Base-by-base conservation (phyloP, 2,113 vertebrate genomes). In the Gobio gobio region DNA sequence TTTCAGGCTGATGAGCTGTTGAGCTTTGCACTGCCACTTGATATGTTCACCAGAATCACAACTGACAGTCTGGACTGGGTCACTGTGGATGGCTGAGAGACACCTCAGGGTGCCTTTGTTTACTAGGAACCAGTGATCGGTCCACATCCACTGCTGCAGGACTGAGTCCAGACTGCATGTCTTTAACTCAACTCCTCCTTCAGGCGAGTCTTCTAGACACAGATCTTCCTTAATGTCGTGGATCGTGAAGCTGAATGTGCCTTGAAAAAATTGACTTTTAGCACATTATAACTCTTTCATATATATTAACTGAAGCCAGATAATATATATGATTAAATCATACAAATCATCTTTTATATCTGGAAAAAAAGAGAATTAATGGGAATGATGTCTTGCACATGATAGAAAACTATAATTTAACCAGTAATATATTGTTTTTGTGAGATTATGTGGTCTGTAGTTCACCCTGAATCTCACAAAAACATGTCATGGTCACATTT, bases 141-240 rank as follows among this genome's bases (percentile, higher is more conserved):
- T 87, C 94, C 94, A 95, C 18, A 83, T 4, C 94, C 94, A 95
- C 89, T 94, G 92, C 85, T 95, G 94, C 22, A 84, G 81, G 8
- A 85, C 82, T 0, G 92, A 92, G 85, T 92, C 88, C 82, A 92
- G 76, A 84, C 85, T 85, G 68, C 94, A 95, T 45, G 14, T 77
- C 36, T 68, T 87, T 85, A 95, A 76, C 58, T 89, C 75, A 45
- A 94, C 89, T 26, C 86, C 72, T 20, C 79, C 66, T 36, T 87
- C 73, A 7, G 26, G 26, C 0, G 90, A 86, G 64, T 93, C 92
- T 83, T 94, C 90, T 63, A 95, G 82, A 86, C 94, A 95, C 85
- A 93, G 85, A 85, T 87, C 89, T 45, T 74, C 78, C 1, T 89
- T 58, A 2, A 59, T 87, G 90, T 91, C 92, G 88, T 92, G 83